Base-by-base conservation (phyloP, 2,113 vertebrate species). In the Coreoperca whiteheadi region DNA sequence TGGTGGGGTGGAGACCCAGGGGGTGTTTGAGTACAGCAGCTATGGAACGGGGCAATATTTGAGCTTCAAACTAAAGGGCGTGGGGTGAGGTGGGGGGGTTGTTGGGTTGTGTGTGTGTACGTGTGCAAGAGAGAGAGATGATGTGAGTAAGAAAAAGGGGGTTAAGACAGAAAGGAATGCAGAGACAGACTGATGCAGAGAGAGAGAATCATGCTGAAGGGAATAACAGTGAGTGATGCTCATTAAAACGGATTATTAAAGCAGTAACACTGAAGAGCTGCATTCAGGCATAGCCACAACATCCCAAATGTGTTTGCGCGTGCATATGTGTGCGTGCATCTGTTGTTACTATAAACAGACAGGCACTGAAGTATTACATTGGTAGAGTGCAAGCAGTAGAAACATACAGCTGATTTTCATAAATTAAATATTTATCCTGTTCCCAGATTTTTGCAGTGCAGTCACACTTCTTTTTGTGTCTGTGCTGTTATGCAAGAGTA, bases 201-300 rank as follows among this genome's bases (percentile, higher is more conserved):
- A 79, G 75, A 87, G 67, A 88, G 83, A 86, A 77, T 86, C 75
- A 57, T 77, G 92, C 94, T 94, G 87, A 90, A 91, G 94, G 94
- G 92, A 95, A 95, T 94, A 94, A 88, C 89, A 84, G 81, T 56
- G 57, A 93, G 85, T 94, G 91, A 94, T 93, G 94, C 95, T 95
- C 94, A 95, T 96, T 95, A 95, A 95, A 96, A 96, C 91, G 91
- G 92, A 95, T 95, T 95, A 95, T 95, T 94, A 95, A 95, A 94
- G 94, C 92, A 95, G 94, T 66, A 94, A 94, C 91, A 88, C 86
- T 90, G 89, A 91, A 84, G 83, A 88, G 89, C 83, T 72, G 87
- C 91, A 84, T 77, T 87, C 91, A 91, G 85, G 91, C 92, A 76
- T 91, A 69, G 89, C 87, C 69, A 54, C 82, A 83, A n/a, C 74